A percentile compares a stretch with the other conserved stretches of the same genome.
phyloP scores from a whole-genome alignment of 2,797 vertebrate species.

The Cichlasoma orientale region DNA sequence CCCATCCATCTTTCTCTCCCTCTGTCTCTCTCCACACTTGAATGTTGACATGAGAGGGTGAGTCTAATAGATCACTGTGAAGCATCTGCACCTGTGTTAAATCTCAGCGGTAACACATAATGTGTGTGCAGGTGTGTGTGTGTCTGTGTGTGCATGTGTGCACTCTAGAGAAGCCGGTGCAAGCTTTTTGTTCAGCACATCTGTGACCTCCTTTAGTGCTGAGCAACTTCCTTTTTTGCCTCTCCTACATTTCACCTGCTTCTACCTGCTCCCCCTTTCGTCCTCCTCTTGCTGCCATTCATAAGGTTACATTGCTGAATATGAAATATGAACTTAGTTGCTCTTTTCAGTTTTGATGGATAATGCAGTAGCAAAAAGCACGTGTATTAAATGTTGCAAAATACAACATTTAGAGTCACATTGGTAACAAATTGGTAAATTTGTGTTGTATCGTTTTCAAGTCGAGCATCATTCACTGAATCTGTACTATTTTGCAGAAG shows the following conservation, averaged over 20 bases:
- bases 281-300: slow-evolving; percentile 15
- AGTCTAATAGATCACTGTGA: slow-evolving; percentile 78
- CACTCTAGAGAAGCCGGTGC: slow-evolving; percentile 45
- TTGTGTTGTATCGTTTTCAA: slow-evolving; percentile 9
- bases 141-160: slow-evolving; percentile 24
- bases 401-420: slow-evolving; percentile 5
- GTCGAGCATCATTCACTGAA: slow-evolving; percentile 51
- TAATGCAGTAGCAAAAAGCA: neutral
- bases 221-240: slow-evolving; percentile 45
- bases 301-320: slow-evolving; percentile 10
- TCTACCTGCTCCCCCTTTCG: neutral
- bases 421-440: slow-evolving; percentile 21
- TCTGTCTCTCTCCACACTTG: slow-evolving; percentile 63
- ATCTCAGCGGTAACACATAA: slow-evolving; percentile 61
- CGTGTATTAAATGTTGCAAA: neutral
- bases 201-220: slow-evolving; percentile 72
- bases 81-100: slow-evolving; percentile 78
- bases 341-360: slow-evolving; percentile 11
- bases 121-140: slow-evolving; percentile 20
- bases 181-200: slow-evolving; percentile 69
- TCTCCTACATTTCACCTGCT: slow-evolving; percentile 37
- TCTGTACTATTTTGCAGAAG: slow-evolving; percentile 40
- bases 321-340: slow-evolving; percentile 4
- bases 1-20: slow-evolving; percentile 67
- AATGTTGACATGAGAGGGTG: slow-evolving; percentile 74